Percentiles rank a stretch among this genome's conserved stretches.
phyloP scores from a whole-genome alignment of 2,888 invertebrate genomes.

The Synanthedon formicaeformis region DNA sequence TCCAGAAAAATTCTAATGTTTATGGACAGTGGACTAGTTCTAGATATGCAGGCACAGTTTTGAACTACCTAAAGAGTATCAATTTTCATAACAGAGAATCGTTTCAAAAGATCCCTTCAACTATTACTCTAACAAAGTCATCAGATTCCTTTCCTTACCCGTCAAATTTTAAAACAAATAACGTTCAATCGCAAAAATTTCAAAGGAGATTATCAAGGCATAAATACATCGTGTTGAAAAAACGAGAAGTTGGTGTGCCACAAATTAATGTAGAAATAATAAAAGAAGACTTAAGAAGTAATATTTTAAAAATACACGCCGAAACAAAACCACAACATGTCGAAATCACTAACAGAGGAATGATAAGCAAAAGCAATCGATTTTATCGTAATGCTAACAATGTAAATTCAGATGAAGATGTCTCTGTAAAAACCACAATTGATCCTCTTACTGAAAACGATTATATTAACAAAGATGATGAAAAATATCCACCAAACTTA shows the following conservation, averaged over 20 bases:
- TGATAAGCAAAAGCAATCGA: constrained; percentile 16
- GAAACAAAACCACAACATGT: constrained; percentile 31
- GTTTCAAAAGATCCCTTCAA: constrained; percentile 30
- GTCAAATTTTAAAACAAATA: constrained; percentile 35
- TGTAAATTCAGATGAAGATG: neutral
- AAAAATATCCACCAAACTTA: too few relatives aligned
- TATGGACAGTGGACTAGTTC: constrained; percentile 54
- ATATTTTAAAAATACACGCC: constrained; percentile 37
- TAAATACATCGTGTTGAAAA: neutral
- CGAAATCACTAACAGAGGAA: constrained; percentile 39
- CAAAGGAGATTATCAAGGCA: constrained; percentile 27
- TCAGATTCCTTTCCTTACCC: constrained; percentile 46
- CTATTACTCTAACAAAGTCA: constrained; percentile 37
- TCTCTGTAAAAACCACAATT: neutral
- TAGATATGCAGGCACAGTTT: constrained; percentile 45
- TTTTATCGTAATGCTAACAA: constrained; percentile 28
- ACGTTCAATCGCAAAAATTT: constrained; percentile 33
- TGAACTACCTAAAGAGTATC: constrained; percentile 49
- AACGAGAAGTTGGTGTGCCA: neutral
- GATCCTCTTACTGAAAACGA: too few relatives aligned
- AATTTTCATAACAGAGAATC: constrained; percentile 30
- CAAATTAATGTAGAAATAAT: constrained; percentile 45
- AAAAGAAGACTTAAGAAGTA: constrained; percentile 33
- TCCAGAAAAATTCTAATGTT: constrained; percentile 27
- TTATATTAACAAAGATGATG: too few relatives aligned